phyloP scores from a whole-genome alignment of 2,797 vertebrate genomes.

The Glyptemys insculpta region DNA sequence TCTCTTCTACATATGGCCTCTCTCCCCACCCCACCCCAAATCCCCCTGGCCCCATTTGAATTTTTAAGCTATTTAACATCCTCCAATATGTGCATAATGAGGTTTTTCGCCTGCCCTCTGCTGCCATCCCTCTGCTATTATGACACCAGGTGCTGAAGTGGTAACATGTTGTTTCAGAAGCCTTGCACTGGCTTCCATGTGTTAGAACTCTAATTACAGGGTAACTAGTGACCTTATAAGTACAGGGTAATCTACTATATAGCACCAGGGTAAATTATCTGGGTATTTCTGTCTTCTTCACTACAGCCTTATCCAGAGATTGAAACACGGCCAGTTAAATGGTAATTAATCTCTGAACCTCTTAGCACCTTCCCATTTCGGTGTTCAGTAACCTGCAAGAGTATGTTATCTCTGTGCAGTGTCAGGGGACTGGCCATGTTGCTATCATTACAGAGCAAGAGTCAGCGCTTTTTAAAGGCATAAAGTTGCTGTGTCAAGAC shows the following conservation, averaged over 20 bases:
- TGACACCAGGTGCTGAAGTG: not conserved
- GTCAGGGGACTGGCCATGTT: not conserved
- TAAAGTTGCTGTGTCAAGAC: not conserved
- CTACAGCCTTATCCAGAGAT: conserved; percentile 43
- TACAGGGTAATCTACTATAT: conserved; percentile 33
- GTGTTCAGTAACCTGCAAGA: not conserved
- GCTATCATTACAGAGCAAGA: not conserved
- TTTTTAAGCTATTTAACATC: conserved; percentile 51
- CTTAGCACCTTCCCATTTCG: not conserved
- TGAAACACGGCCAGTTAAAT: not conserved
- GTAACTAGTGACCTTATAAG: conserved; percentile 45
- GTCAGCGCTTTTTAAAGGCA: not conserved
- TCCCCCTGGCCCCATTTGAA: conserved; percentile 29
- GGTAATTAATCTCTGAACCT: conserved; percentile 65
- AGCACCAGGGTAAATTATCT: conserved; percentile 44
- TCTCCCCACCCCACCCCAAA: not conserved
- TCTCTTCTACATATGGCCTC: conserved; percentile 2
- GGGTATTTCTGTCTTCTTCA: conserved; percentile 43
- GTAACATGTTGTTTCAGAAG: conserved; percentile 41
- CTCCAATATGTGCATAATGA: conserved; percentile 51
- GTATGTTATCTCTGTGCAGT: not conserved
- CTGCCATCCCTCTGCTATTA: conserved; percentile 47
- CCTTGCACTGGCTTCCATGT: accelerated
- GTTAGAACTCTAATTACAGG: conserved; percentile 46
- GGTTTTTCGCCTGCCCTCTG: conserved; percentile 27